Conservation (phyloP, 2,113 vertebrate species). For the Platysteira castanea region DNA sequence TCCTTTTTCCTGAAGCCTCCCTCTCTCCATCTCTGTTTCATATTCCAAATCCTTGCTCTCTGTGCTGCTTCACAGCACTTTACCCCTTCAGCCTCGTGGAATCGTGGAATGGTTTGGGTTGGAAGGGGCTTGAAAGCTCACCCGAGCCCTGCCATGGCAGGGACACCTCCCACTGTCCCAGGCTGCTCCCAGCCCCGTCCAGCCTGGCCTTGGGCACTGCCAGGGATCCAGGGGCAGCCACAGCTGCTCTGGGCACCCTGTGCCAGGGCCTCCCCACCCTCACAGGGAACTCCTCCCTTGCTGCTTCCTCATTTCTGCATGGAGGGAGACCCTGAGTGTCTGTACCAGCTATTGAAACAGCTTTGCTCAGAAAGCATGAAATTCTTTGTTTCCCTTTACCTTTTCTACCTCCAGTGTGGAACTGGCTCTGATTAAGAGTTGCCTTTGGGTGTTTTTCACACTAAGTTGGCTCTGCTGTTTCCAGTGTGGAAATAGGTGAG, state of each 20-base stretch:
- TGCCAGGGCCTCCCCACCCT: not conserved
- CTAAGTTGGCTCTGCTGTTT: not conserved
- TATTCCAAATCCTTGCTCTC: rapidly evolving
- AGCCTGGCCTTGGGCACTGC: rapidly evolving
- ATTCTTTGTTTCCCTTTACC: not conserved
- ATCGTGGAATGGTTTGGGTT: not conserved
- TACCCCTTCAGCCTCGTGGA: rapidly evolving
- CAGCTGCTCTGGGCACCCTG: not conserved
- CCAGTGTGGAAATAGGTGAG: not conserved
- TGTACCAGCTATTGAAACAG: rapidly evolving
- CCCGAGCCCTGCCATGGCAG: not conserved
- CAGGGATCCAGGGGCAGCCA: not conserved
- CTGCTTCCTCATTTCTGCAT: not conserved
- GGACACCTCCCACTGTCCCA: not conserved
- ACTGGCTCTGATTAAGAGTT: not conserved
- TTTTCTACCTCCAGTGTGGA: not conserved
- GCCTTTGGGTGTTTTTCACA: not conserved
- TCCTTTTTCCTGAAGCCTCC: not conserved
- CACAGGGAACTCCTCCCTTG: not conserved
- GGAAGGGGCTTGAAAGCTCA: not conserved
- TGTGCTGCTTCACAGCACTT: not conserved
- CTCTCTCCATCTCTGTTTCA: not conserved
- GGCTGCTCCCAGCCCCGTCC: not conserved
- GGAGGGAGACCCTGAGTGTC: rapidly evolving
- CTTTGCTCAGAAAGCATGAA: not conserved